A percentile compares a stretch with the other conserved stretches of the same genome.
Evolutionary conservation across 2,888 invertebrate species (phyloP).

Genomic region (Adineta ricciae): DNA sequence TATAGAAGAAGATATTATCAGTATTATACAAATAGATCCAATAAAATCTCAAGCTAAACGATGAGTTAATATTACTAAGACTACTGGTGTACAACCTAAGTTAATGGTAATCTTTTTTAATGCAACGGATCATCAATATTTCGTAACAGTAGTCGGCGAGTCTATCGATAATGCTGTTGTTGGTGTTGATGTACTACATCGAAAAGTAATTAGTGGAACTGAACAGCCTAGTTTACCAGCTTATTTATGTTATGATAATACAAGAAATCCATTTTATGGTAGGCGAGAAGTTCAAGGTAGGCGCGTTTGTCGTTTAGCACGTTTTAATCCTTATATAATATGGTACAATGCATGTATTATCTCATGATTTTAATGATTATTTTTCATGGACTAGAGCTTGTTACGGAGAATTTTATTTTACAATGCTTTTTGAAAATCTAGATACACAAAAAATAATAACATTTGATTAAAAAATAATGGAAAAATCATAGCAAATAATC

Average conservation of each 20-base stretch:
- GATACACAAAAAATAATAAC: background rate
- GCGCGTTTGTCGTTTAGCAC: background rate
- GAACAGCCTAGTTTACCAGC: background rate
- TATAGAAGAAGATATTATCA: background rate
- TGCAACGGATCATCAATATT: constrained; percentile 7
- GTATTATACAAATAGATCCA: too few species aligned
- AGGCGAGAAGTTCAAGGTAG: background rate
- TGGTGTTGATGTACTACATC: background rate
- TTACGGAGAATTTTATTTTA: background rate
- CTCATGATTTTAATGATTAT: background rate
- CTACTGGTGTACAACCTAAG: background rate
- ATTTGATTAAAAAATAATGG: constrained; percentile 8
- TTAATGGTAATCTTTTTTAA: background rate
- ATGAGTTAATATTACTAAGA: background rate
- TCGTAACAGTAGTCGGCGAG: background rate
- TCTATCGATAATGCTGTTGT: background rate
- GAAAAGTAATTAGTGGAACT: background rate
- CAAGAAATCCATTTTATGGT: background rate
- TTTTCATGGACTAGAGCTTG: background rate
- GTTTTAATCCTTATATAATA: constrained; percentile 2
- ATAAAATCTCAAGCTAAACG: background rate
- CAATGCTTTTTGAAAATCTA: background rate
- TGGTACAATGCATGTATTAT: background rate
- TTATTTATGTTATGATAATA: background rate
- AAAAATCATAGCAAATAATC: background rate